Evolutionary conservation across 2,888 invertebrate species (phyloP).

Genomic region (Hanleya hanleyi): DNA sequence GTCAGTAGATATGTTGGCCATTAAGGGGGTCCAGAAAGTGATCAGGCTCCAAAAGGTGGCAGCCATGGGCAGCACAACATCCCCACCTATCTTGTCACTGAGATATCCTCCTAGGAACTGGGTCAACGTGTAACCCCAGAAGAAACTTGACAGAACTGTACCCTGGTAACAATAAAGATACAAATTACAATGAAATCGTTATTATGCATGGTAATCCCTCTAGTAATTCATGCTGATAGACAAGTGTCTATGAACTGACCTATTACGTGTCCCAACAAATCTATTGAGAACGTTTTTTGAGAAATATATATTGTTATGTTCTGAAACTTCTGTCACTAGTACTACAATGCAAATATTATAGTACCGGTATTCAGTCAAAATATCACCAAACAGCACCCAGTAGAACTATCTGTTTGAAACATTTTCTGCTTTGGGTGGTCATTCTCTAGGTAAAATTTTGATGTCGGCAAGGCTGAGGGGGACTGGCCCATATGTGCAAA

Average conservation of each 20-base stretch:
- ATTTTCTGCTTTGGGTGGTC: too few relatives aligned
- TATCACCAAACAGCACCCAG: too few relatives aligned
- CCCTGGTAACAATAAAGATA: slow-evolving; percentile 72
- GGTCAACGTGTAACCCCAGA: slow-evolving; percentile 84
- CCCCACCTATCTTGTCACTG: slow-evolving; percentile 79
- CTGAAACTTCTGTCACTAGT: too few relatives aligned
- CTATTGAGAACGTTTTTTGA: too few relatives aligned
- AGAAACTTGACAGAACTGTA: slow-evolving; percentile 82
- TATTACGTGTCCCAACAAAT: background rate
- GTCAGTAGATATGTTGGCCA: slow-evolving; percentile 72
- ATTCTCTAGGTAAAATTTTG: too few relatives aligned
- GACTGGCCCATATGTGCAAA: too few relatives aligned
- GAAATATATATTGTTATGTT: too few relatives aligned
- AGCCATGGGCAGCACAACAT: slow-evolving; percentile 79
- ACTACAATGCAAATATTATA: too few relatives aligned
- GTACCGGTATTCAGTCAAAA: too few relatives aligned
- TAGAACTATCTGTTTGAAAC: too few relatives aligned
- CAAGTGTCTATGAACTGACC: background rate
- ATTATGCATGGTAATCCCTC: background rate
- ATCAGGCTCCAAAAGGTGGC: slow-evolving; percentile 75
- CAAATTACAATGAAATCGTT: too few relatives aligned
- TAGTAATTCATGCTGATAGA: background rate
- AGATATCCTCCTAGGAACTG: slow-evolving; percentile 75
- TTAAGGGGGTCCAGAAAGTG: slow-evolving; percentile 71
- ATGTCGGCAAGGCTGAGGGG: too few relatives aligned